A percentile compares a stretch with the other conserved stretches of the same genome.
phyloP scores from a whole-genome alignment of 2,113 vertebrate genomes.

The Platycercus adscitus region DNA sequence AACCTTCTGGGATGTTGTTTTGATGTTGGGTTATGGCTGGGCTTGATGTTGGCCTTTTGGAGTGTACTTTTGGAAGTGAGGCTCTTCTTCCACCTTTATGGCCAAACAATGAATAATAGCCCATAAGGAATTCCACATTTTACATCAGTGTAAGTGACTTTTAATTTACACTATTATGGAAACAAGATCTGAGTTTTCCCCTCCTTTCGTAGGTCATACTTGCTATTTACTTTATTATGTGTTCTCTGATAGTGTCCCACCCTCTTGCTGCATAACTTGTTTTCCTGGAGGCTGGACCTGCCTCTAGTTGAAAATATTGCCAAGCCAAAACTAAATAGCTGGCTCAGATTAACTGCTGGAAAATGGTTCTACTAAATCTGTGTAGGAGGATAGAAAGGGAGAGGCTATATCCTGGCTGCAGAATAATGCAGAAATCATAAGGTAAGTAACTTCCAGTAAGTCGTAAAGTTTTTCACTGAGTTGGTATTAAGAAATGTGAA shows the following conservation, averaged over 20 bases:
- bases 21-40: not conserved
- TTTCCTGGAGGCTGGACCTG: conserved; percentile 52
- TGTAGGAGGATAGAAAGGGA: conserved; percentile 55
- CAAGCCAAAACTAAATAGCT: conserved; percentile 26
- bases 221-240: conserved; percentile 47
- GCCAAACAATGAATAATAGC: not conserved
- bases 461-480: not conserved
- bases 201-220: not conserved
- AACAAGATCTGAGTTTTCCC: not conserved
- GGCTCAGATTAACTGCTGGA: conserved; percentile 38
- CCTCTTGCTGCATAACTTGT: conserved; percentile 53
- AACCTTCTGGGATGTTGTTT: not conserved
- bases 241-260: conserved; percentile 45
- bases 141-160: not conserved
- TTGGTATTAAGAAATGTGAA: conserved; percentile 28
- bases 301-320: conserved; percentile 27
- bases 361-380: conserved; percentile 31
- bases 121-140: not conserved
- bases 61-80: rapidly evolving
- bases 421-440: conserved; percentile 33
- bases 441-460: conserved; percentile 24
- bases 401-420: conserved; percentile 24
- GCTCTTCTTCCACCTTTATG: not conserved
- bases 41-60: not conserved
- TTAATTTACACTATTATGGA: not conserved